Base-by-base conservation (phyloP, 2,797 vertebrate species). In the Paratrypauchen microcephalus region DNA sequence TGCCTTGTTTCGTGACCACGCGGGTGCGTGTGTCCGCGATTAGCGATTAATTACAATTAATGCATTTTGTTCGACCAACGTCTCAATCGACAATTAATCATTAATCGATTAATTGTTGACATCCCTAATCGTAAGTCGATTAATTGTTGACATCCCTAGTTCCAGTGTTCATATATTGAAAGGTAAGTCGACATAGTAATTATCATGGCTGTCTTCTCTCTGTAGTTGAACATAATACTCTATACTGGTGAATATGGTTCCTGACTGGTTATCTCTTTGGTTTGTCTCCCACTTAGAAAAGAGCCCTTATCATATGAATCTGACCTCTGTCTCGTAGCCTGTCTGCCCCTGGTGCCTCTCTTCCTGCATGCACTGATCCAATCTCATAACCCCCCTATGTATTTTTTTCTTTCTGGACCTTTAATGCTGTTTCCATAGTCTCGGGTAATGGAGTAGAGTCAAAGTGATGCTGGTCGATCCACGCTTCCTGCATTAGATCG, bases 241-340 rank as follows among this genome's bases (percentile, higher is more conserved):
- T 21, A 2, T 8, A 6, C 8, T 21, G 61, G 47, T 21, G 21
- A 63, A 45, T 12, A 61, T 41, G 30, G 11, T 19, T 61, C 32
- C 59, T 39, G 59, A 36, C 32, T 21, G 19, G 19, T 11, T 70
- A 71, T 81, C 79, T 78, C 50, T 77, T 65, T 80, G 77, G 70
- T 70, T 71, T 16, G 73, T 45, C 50, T 59, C 58, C 48, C 62
- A 75, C 65, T 6, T 8, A 5, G 3, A 61, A 61, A 21, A 15
- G 81, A 72, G 70, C 71, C 52, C 52, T 78, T 83, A 84, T 86
- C 82, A 21, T 70, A 39, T 36, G 3, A 63, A 66, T 83, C 81
- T 67, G 66, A 71, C 69, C 69, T 66, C 64, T 66, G 24, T 65
- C 63, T 28, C 28, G 69, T 66, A 1, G 36, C 30, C 59, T 67